A percentile compares a stretch with the other conserved stretches of the same genome.
Conservation (phyloP, 2,888 invertebrate genomes). For the Synanthedon vespiformis region DNA sequence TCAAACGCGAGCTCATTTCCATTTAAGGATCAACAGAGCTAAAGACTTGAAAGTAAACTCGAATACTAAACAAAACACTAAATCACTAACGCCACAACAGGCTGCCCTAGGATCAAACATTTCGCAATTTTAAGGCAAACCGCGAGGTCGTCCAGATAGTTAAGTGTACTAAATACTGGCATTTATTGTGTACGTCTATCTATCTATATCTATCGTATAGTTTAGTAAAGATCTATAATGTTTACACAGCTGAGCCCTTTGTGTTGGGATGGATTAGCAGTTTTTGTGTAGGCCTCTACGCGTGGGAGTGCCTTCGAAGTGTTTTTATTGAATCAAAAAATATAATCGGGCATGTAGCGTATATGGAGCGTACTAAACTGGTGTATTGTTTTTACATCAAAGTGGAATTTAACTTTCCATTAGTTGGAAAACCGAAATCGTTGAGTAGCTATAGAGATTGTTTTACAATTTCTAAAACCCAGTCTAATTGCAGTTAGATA, state of each 20-base stretch:
- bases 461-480: too few species aligned
- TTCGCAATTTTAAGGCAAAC: neutral
- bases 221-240: constrained; percentile 7
- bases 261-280: constrained; percentile 23
- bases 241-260: constrained; percentile 32
- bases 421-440: too few species aligned
- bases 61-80: neutral
- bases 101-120: neutral
- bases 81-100: too few species aligned
- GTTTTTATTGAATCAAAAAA: neutral
- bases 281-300: constrained; percentile 13
- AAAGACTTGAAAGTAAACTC: neutral
- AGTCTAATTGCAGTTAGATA: too few species aligned
- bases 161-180: neutral
- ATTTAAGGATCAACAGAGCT: too few species aligned
- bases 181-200: neutral
- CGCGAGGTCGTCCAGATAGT: neutral
- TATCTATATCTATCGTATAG: neutral
- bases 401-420: too few species aligned
- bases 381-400: too few species aligned
- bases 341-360: neutral
- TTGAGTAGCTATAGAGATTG: too few species aligned
- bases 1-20: too few species aligned
- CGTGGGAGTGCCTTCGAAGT: constrained; percentile 14
- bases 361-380: too few species aligned